These are phyloP conservation scores for Dreissena rostriformis DNA, from an alignment of 1,140 invertebrate species.

Conservation along the genomic window DNA sequence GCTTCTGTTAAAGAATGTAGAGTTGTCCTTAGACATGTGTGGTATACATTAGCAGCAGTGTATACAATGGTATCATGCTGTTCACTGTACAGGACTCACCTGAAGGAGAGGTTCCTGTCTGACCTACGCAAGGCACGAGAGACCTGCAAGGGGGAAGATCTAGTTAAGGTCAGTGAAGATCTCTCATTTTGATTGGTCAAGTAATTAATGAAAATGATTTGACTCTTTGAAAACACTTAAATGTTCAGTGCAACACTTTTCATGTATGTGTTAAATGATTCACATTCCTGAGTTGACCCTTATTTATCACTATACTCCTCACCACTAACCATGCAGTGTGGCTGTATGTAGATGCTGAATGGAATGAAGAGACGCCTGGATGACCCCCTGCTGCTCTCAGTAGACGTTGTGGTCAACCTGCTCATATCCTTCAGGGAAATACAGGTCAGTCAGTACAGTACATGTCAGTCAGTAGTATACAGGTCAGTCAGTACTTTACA, in stretches of 20 bases:
- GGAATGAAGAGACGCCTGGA: conserved; percentile 96
- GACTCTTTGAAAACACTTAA: too few relatives aligned
- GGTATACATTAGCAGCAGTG: too few relatives aligned
- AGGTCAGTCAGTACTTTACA: too few relatives aligned
- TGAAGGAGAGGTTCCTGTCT: conserved; percentile 98
- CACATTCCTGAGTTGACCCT: too few relatives aligned
- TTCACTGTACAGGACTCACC: conserved; percentile 86
- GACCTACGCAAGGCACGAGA: conserved; percentile 97
- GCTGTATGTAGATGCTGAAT: conserved; percentile 85
- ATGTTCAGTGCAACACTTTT: too few relatives aligned
- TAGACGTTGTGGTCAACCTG: conserved; percentile 96
- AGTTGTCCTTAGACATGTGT: too few relatives aligned
- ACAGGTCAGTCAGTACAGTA: conserved; percentile 83
- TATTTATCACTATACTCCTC: too few relatives aligned
- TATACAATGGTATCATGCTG: background rate
- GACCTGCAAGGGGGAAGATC: conserved; percentile 91
- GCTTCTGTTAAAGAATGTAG: too few relatives aligned
- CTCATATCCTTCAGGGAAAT: conserved; percentile 95
- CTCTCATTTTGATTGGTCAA: too few relatives aligned
- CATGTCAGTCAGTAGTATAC: too few relatives aligned
- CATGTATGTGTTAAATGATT: too few relatives aligned
- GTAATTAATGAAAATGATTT: too few relatives aligned
- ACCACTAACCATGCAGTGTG: background rate
- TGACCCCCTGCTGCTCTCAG: conserved; percentile 97
- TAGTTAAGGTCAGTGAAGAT: conserved; percentile 84